These are phyloP conservation scores for Ceratosolen fusciceps DNA, from an alignment of 1,140 invertebrate genomes.

Conservation along the genomic window DNA sequence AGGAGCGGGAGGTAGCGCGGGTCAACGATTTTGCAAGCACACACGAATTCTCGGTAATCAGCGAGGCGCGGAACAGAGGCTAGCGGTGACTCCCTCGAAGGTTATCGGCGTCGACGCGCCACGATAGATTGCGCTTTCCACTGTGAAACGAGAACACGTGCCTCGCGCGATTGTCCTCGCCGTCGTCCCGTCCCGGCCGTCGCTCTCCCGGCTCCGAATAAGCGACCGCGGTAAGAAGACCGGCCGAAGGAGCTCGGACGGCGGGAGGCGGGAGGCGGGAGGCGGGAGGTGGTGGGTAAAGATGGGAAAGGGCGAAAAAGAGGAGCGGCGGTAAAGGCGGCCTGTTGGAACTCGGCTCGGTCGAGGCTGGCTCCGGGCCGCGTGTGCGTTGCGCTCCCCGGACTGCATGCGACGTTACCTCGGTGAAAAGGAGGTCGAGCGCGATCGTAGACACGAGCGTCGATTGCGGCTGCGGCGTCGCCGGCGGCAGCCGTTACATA, in stretches of 20 bases:
- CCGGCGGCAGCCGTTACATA: slow-evolving; percentile 38
- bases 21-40: not conserved
- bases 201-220: not conserved
- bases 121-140: slow-evolving; percentile 1
- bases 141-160: not conserved
- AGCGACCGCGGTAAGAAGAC: not conserved
- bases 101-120: slow-evolving; percentile 27
- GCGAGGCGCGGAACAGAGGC: not conserved
- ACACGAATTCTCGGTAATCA: slow-evolving; percentile 26
- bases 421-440: slow-evolving; percentile 47
- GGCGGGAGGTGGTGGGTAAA: not conserved
- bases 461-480: not conserved
- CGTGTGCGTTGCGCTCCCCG: no score
- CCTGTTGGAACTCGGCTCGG: no score
- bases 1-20: not conserved
- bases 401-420: not conserved
- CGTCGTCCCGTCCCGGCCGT: not conserved
- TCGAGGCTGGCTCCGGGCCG: not conserved
- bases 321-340: no score
- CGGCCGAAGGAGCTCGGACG: not conserved
- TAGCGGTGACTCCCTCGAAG: slow-evolving; percentile 37
- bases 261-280: not conserved
- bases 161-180: not conserved
- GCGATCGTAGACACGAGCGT: slow-evolving; percentile 36
- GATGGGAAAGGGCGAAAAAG: not conserved